Conservation (phyloP, 2,797 vertebrate genomes). For the Sebastes elongatus region DNA sequence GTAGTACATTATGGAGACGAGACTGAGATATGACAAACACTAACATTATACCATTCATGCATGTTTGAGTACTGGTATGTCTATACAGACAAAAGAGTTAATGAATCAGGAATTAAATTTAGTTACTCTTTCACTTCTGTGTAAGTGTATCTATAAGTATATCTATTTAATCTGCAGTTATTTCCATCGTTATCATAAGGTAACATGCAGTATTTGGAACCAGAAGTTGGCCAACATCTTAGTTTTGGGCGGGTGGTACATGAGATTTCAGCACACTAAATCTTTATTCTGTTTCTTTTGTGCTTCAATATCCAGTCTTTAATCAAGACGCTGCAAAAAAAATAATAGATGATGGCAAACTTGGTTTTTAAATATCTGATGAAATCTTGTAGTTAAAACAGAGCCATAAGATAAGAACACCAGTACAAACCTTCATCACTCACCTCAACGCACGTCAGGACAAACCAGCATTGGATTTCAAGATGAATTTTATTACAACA, state of each 20-base stretch:
- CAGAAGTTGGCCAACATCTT: slow-evolving; percentile 59
- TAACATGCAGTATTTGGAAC: slow-evolving; percentile 47
- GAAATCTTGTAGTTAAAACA: slow-evolving; percentile 16
- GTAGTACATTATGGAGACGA: not conserved
- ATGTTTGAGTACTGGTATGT: not conserved
- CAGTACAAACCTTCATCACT: slow-evolving; percentile 90
- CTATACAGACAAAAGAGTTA: not conserved
- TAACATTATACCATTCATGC: slow-evolving; percentile 27
- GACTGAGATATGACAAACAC: not conserved
- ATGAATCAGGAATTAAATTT: not conserved
- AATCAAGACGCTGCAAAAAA: not conserved
- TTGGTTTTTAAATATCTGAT: slow-evolving; percentile 45
- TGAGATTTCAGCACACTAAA: not conserved
- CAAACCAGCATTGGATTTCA: slow-evolving; percentile 94
- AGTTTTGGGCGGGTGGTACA: not conserved
- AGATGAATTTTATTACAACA: slow-evolving; percentile 98
- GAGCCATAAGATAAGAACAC: slow-evolving; percentile 25
- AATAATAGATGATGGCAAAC: slow-evolving; percentile 49
- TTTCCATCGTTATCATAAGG: slow-evolving; percentile 1
- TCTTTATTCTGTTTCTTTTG: not conserved
- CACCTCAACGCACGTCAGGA: slow-evolving; percentile 90
- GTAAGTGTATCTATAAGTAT: not conserved
- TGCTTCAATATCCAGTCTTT: not conserved
- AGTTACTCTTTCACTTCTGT: not conserved
- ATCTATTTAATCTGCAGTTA: not conserved